These are phyloP conservation scores for Salpingus planirostris DNA, from an alignment of 2,888 invertebrate genomes.

Conservation along the genomic window DNA sequence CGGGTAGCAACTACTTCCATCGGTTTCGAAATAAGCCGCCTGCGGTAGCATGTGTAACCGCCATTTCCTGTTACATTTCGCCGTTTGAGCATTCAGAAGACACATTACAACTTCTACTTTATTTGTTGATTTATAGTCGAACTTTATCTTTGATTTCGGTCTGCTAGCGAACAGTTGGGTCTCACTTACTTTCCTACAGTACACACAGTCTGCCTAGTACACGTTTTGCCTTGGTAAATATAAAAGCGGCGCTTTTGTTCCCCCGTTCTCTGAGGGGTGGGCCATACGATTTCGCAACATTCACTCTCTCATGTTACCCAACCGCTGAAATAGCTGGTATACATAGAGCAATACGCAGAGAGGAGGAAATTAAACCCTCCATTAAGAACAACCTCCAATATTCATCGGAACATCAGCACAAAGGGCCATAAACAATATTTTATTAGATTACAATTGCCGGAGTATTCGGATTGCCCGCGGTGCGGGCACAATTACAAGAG, in stretches of 20 bases:
- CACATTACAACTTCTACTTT: constrained; percentile 24
- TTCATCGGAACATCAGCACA: too few species aligned
- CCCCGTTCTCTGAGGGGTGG: too few species aligned
- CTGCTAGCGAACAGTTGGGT: constrained; percentile 10
- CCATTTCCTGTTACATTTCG: constrained; percentile 24
- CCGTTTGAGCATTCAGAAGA: constrained; percentile 24
- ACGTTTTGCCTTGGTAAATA: constrained; percentile 12
- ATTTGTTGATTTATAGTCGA: constrained; percentile 27
- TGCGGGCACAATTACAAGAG: too few species aligned
- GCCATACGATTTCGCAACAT: too few species aligned
- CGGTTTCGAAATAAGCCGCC: constrained; percentile 14
- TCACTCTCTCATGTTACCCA: too few species aligned
- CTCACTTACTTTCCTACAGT: too few species aligned
- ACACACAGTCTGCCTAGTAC: too few species aligned
- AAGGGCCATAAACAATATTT: too few species aligned
- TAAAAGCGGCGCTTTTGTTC: constrained; percentile 5
- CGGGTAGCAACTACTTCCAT: constrained; percentile 12
- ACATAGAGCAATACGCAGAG: constrained; percentile 2
- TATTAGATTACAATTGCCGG: too few species aligned
- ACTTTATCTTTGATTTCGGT: constrained; percentile 26
- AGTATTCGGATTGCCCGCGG: too few species aligned
- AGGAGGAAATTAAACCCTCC: constrained; percentile 1
- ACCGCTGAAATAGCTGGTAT: constrained; percentile 2
- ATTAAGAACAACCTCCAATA: constrained; percentile 1
- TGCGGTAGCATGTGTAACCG: constrained; percentile 18